Evolutionary conservation across 53 echinoderm and acorn worm genomes (phyloP).

Genomic region (Holothuria scabra): DNA sequence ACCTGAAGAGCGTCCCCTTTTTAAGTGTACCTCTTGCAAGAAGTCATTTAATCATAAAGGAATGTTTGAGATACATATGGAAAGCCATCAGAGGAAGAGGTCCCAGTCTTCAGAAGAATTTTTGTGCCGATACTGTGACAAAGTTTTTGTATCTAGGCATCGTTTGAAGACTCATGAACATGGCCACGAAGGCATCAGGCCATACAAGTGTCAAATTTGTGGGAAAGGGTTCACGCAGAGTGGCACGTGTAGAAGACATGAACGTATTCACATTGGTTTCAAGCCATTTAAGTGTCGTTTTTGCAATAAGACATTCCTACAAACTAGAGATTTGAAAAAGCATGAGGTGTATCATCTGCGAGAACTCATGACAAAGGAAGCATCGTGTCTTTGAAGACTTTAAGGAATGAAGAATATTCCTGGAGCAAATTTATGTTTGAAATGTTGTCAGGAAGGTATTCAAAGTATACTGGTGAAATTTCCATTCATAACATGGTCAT

Average conservation of each 20-base stretch:
- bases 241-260: constrained; percentile 33
- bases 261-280: constrained; percentile 37
- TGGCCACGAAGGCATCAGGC: constrained; percentile 34
- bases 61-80: constrained; percentile 31
- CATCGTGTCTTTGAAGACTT: neutral
- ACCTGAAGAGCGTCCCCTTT: neutral
- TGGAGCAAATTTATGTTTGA: no score
- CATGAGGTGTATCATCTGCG: constrained; percentile 33
- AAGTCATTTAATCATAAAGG: constrained; percentile 21
- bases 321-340: constrained; percentile 38
- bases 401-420: no score
- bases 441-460: no score
- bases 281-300: constrained; percentile 41
- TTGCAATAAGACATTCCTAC: constrained; percentile 34
- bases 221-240: constrained; percentile 45
- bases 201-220: constrained; percentile 40
- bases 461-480: no score
- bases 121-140: constrained; percentile 36
- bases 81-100: neutral
- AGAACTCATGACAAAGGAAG: constrained; percentile 33
- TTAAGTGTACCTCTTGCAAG: constrained; percentile 21
- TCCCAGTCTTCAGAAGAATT: constrained; percentile 10
- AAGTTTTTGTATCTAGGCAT: constrained; percentile 41
- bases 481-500: no score
- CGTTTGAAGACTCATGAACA: constrained; percentile 37